A percentile compares a stretch with the other conserved stretches of the same genome.
phyloP scores from a whole-genome alignment of 1,140 invertebrate genomes.

The Dufourea novaeangliae region DNA sequence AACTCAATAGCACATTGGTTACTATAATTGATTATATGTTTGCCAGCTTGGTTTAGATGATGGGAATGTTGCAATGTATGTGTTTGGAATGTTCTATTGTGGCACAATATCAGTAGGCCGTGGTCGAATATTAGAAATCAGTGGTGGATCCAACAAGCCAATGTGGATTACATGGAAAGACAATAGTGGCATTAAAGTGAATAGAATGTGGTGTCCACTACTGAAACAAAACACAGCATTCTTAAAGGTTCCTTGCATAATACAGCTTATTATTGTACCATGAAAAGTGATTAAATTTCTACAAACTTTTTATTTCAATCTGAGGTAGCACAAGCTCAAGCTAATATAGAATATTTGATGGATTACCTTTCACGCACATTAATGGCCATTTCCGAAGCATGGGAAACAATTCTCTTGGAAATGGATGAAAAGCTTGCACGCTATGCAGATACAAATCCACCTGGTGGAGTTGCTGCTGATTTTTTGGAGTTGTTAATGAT shows the following conservation, averaged over 20 bases:
- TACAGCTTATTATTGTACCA: neutral
- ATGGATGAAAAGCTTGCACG: slow-evolving; percentile 96
- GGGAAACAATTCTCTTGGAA: slow-evolving; percentile 96
- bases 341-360: slow-evolving; percentile 78
- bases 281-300: neutral
- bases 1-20: neutral
- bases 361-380: slow-evolving; percentile 90
- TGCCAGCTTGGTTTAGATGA: slow-evolving; percentile 89
- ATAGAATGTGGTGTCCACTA: slow-evolving; percentile 72
- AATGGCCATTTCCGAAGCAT: slow-evolving; percentile 93
- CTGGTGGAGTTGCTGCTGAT: slow-evolving; percentile 92
- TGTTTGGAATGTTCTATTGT: slow-evolving; percentile 92
- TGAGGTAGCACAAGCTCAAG: slow-evolving; percentile 78
- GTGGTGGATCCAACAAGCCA: slow-evolving; percentile 71
- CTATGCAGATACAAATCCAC: slow-evolving; percentile 90
- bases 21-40: slow-evolving; percentile 73
- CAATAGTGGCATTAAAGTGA: slow-evolving; percentile 65
- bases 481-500: slow-evolving; percentile 95
- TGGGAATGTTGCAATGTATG: slow-evolving; percentile 88
- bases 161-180: slow-evolving; percentile 75
- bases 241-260: slow-evolving; percentile 67
- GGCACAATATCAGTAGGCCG: slow-evolving; percentile 85
- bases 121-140: slow-evolving; percentile 74
- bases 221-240: slow-evolving; percentile 75
- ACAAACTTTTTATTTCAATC: slow-evolving; percentile 22